These are phyloP conservation scores for Athene cunicularia DNA, from an alignment of 2,113 vertebrate species.

Conservation along the genomic window DNA sequence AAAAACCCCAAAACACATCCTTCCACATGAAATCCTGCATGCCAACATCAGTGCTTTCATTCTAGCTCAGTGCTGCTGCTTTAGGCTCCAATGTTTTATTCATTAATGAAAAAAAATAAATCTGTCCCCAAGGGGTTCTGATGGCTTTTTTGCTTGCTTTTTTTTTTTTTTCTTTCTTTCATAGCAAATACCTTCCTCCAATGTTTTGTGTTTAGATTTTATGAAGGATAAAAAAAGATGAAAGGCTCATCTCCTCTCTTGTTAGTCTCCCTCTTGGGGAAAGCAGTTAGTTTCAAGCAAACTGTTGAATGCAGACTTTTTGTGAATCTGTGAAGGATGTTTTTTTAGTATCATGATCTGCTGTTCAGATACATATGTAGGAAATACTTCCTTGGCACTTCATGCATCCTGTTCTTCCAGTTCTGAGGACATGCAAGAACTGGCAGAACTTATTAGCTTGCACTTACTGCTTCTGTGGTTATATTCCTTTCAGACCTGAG, in stretches of 20 bases:
- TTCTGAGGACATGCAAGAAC: background rate
- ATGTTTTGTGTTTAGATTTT: background rate
- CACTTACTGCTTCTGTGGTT: background rate
- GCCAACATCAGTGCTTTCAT: background rate
- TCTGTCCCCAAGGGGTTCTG: background rate
- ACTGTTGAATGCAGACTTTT: background rate
- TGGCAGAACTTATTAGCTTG: background rate
- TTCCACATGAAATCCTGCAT: background rate
- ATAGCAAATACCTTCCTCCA: background rate
- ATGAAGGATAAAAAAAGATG: background rate
- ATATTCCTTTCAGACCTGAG: background rate
- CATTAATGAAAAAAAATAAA: background rate
- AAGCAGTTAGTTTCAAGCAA: background rate
- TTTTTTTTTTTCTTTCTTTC: background rate
- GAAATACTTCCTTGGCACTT: background rate
- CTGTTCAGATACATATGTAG: background rate
- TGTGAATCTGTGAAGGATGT: background rate
- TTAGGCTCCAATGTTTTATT: background rate
- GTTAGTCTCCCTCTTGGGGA: background rate
- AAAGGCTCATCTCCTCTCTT: background rate
- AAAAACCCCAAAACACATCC: background rate
- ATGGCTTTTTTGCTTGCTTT: background rate
- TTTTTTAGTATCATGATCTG: background rate
- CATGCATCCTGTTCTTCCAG: slow-evolving; percentile 26
- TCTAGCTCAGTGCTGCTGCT: background rate